These are phyloP conservation scores for Drosophila prolongata DNA, from an alignment of 2,888 invertebrate genomes.

Conservation along the genomic window DNA sequence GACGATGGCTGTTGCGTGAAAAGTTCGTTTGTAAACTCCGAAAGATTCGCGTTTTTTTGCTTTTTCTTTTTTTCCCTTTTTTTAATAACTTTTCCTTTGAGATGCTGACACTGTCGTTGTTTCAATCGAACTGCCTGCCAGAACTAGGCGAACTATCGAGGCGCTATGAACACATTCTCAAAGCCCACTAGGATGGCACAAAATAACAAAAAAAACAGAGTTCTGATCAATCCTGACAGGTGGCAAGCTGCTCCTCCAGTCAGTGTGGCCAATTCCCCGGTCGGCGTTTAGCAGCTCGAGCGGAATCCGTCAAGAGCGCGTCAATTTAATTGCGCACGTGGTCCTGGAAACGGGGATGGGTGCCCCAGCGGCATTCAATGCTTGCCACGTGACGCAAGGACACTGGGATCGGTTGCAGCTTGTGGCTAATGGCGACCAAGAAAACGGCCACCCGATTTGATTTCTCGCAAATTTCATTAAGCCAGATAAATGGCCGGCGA, in stretches of 20 bases:
- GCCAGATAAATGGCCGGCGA: conserved; percentile 83
- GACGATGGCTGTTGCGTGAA: no score
- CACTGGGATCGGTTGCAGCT: conserved; percentile 40
- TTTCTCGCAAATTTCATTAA: conserved; percentile 82
- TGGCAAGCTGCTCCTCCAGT: no score
- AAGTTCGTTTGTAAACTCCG: no score
- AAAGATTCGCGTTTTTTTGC: no score
- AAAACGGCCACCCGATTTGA: conserved; percentile 48
- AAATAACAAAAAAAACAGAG: no score
- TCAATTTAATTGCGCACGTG: conserved; percentile 83
- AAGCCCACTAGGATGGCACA: no score
- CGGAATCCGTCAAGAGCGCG: conserved; percentile 73
- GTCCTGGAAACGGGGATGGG: conserved; percentile 25
- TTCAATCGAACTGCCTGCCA: background rate
- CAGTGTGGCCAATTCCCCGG: conserved; percentile 35
- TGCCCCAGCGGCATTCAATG: no score
- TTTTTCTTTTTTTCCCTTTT: no score
- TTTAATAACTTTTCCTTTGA: background rate
- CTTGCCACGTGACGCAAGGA: conserved; percentile 1
- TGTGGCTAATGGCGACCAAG: conserved; percentile 41
- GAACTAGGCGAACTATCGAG: no score
- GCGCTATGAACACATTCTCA: background rate
- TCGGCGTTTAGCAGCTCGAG: conserved; percentile 30
- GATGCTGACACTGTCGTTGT: background rate
- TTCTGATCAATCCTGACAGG: no score